These are phyloP conservation scores for Percopsis transmontana DNA, from an alignment of 2,113 vertebrate genomes.

Conservation along the genomic window DNA sequence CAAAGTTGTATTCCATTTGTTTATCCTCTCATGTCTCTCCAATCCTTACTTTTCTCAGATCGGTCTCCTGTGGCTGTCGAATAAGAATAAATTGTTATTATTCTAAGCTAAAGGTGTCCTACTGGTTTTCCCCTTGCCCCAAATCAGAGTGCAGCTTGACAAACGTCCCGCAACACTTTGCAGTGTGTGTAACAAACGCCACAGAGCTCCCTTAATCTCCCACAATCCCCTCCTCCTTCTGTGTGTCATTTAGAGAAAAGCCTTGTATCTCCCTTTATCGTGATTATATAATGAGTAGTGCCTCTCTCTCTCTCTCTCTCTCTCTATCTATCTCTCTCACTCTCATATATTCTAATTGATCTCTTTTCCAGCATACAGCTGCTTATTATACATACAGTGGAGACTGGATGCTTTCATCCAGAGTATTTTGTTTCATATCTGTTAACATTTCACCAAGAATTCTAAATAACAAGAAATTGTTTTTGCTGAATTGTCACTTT, in stretches of 20 bases:
- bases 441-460: constrained; percentile 34
- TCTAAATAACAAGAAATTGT: constrained; percentile 22
- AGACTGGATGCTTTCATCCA: constrained; percentile 29
- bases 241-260: constrained; percentile 63
- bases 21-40: constrained; percentile 31
- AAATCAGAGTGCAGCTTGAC: constrained; percentile 57
- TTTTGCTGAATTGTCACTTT: background rate
- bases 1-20: constrained; percentile 42
- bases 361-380: constrained; percentile 37
- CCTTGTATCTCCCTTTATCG: constrained; percentile 64
- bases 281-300: constrained; percentile 62
- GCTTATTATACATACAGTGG: background rate
- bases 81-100: background rate
- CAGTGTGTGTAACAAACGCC: constrained; percentile 29
- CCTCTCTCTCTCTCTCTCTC: constrained; percentile 1
- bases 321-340: constrained; percentile 11
- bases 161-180: constrained; percentile 67
- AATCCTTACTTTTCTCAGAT: constrained; percentile 55
- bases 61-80: constrained; percentile 20
- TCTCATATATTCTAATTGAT: constrained; percentile 35
- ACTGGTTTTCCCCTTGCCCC: constrained; percentile 48
- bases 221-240: constrained; percentile 68
- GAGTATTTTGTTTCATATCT: constrained; percentile 42
- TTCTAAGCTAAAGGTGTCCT: constrained; percentile 45
- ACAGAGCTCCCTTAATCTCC: constrained; percentile 72